Conservation (phyloP, 64 coral and sea anemone genomes). For the Trachythela sp. region DNA sequence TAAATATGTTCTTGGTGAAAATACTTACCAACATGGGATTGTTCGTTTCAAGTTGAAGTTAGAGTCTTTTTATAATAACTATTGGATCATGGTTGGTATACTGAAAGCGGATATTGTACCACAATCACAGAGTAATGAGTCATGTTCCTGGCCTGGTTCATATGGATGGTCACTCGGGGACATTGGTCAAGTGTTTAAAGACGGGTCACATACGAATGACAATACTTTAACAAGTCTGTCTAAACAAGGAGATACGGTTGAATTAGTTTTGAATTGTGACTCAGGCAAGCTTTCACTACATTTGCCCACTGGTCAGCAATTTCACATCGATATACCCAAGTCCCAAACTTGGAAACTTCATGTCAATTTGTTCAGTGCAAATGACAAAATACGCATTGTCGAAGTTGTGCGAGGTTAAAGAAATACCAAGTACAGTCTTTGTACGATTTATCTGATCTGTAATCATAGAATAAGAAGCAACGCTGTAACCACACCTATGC, state of each 20-base stretch:
- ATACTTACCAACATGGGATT: background rate
- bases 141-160: background rate
- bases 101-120: background rate
- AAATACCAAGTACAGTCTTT: too few relatives aligned
- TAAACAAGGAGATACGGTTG: background rate
- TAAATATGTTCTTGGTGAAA: background rate
- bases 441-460: too few relatives aligned
- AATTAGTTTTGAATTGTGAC: too few relatives aligned
- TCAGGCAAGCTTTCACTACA: too few relatives aligned
- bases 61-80: background rate
- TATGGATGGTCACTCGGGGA: background rate
- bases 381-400: too few relatives aligned
- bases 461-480: too few relatives aligned
- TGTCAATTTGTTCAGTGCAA: too few relatives aligned
- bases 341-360: too few relatives aligned
- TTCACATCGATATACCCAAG: too few relatives aligned
- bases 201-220: background rate
- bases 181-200: background rate
- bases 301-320: too few relatives aligned
- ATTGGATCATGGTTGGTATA: background rate
- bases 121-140: background rate
- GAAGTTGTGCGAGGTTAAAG: too few relatives aligned
- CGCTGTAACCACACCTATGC: too few relatives aligned
- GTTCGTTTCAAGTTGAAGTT: background rate
- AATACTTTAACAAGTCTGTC: background rate